Percentiles rank a stretch among this genome's conserved stretches.
Evolutionary conservation across 2,113 vertebrate genomes (phyloP).

Genomic region (Chloropsis cyanopogon): DNA sequence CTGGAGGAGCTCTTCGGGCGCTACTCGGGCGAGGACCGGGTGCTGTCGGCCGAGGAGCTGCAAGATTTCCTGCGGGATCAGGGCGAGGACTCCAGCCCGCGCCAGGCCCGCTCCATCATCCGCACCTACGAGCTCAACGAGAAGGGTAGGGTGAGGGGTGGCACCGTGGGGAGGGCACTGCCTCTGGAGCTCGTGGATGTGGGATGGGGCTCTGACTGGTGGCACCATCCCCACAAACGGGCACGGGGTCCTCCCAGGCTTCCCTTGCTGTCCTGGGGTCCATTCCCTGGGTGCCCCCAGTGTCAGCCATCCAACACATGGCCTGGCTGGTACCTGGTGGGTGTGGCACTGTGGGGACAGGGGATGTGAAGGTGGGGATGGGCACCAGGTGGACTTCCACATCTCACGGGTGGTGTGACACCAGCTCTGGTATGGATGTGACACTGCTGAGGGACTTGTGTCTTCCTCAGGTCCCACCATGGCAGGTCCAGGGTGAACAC

Average conservation of each 20-base stretch:
- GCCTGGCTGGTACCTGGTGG: neutral
- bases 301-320: neutral
- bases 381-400: neutral
- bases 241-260: neutral
- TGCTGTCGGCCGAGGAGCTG: slow-evolving; percentile 84
- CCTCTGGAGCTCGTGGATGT: rapidly evolving
- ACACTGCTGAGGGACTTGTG: neutral
- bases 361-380: neutral
- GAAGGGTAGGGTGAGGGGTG: slow-evolving; percentile 74
- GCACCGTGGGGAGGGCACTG: rapidly evolving
- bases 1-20: slow-evolving; percentile 84
- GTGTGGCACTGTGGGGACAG: neutral
- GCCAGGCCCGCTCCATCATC: slow-evolving; percentile 78
- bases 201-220: neutral
- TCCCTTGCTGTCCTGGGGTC: rapidly evolving
- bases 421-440: neutral
- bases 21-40: slow-evolving; percentile 84
- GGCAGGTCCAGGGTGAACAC: neutral
- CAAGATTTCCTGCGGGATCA: slow-evolving; percentile 89
- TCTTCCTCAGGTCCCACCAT: neutral
- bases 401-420: neutral
- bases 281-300: neutral
- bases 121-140: slow-evolving; percentile 86
- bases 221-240: neutral
- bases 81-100: slow-evolving; percentile 81